A percentile compares a stretch with the other conserved stretches of the same genome.
These are phyloP conservation scores for Cheilosia grossa DNA, from an alignment of 2,888 invertebrate genomes.

Conservation along the genomic window DNA sequence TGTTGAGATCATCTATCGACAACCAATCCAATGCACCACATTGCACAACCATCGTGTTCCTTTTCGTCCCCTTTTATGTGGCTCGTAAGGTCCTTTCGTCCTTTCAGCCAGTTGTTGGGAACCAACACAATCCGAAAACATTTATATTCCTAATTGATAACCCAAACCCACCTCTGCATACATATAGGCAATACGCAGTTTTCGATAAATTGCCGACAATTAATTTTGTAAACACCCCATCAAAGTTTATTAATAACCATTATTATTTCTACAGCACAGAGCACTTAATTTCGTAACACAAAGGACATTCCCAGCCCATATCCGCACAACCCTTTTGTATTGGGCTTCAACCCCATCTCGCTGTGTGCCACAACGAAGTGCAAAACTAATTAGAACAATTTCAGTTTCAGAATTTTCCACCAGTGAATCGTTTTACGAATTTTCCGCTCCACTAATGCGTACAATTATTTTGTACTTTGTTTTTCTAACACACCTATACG, in stretches of 20 bases:
- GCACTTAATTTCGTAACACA: conserved; percentile 62
- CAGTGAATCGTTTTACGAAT: conserved; percentile 67
- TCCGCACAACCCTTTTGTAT: conserved; percentile 40
- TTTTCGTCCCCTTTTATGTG: too few relatives aligned
- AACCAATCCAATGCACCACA: too few relatives aligned
- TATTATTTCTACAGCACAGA: conserved; percentile 57
- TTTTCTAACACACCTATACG: conserved; percentile 9
- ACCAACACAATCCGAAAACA: too few relatives aligned
- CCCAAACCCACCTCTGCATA: too few relatives aligned
- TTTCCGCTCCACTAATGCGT: conserved; percentile 75
- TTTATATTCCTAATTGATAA: too few relatives aligned
- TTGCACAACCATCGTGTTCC: too few relatives aligned
- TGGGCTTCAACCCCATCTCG: neutral
- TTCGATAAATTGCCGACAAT: conserved; percentile 51
- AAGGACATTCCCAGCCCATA: conserved; percentile 53
- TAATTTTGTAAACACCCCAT: conserved; percentile 69
- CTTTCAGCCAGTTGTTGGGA: too few relatives aligned
- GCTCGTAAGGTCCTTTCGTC: too few relatives aligned
- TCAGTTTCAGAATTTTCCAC: conserved; percentile 62
- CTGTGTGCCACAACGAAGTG: conserved; percentile 32
- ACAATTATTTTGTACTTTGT: conserved; percentile 72
- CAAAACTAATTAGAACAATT: conserved; percentile 73
- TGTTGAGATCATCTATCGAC: too few relatives aligned
- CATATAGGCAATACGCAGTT: too few relatives aligned
- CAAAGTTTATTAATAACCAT: conserved; percentile 70